Percentiles rank a stretch among this genome's conserved stretches.
phyloP scores from a whole-genome alignment of 2,113 vertebrate species.

The Edolisoma coerulescens region DNA sequence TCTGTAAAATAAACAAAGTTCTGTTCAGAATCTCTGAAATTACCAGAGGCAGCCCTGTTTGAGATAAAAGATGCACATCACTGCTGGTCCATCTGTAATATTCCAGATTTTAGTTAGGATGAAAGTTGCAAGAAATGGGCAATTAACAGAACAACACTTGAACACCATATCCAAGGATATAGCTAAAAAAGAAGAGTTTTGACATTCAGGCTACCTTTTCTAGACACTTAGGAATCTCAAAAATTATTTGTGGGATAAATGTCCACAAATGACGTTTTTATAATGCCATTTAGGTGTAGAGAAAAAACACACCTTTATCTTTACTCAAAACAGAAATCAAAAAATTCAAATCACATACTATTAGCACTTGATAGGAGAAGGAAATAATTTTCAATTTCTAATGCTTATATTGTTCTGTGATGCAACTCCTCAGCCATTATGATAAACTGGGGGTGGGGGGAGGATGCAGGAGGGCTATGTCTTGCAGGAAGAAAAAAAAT shows the following conservation, averaged over 20 bases:
- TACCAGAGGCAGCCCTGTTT: slow-evolving; percentile 51
- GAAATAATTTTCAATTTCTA: not conserved
- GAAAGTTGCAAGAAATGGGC: slow-evolving; percentile 35
- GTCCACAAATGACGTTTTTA: not conserved
- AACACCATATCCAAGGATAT: not conserved
- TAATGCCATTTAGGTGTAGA: not conserved
- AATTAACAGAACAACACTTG: slow-evolving; percentile 27
- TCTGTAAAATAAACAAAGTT: slow-evolving; percentile 70
- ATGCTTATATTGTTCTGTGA: not conserved
- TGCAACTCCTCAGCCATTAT: not conserved
- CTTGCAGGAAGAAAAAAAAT: not conserved
- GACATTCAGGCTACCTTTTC: not conserved
- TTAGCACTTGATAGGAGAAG: not conserved
- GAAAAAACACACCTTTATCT: not conserved
- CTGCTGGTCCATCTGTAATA: slow-evolving; percentile 30
- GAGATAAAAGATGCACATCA: slow-evolving; percentile 64
- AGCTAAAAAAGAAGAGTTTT: not conserved
- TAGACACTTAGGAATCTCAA: not conserved
- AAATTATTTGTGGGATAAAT: not conserved
- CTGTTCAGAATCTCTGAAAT: slow-evolving; percentile 45
- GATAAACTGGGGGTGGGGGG: fast-evolving
- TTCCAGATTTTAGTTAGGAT: slow-evolving; percentile 28
- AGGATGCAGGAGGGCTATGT: not conserved
- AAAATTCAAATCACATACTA: not conserved
- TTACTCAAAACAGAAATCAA: not conserved